These are phyloP conservation scores for Deilephila porcellus DNA, from an alignment of 2,888 invertebrate species.

Conservation along the genomic window DNA sequence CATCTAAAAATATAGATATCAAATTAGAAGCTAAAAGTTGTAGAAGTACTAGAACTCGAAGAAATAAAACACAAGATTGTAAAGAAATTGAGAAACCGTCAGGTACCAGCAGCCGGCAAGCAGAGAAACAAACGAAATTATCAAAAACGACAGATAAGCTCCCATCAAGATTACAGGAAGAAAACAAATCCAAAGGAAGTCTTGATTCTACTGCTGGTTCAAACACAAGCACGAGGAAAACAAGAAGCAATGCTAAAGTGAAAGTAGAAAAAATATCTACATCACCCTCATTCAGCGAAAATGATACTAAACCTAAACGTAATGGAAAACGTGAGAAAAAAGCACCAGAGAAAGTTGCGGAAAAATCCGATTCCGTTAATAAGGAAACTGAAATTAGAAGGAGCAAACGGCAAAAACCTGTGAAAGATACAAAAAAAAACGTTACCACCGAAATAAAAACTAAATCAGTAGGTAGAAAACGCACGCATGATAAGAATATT, in stretches of 20 bases:
- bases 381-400: conserved; percentile 57
- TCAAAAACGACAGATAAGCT: conserved; percentile 34
- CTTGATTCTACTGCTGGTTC: not conserved
- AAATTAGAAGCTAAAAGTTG: not conserved
- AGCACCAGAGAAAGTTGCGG: conserved; percentile 33
- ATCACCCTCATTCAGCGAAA: conserved; percentile 9
- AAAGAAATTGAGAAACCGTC: not conserved
- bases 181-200: not conserved
- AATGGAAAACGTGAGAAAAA: conserved; percentile 32
- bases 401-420: conserved; percentile 60
- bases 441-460: conserved; percentile 39
- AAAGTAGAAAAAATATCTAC: conserved; percentile 37
- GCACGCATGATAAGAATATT: conserved; percentile 59
- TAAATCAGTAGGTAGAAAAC: conserved; percentile 47
- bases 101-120: conserved; percentile 30
- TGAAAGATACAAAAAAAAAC: conserved; percentile 47
- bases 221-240: conserved; percentile 34
- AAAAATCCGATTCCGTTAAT: conserved; percentile 33
- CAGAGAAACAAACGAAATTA: conserved; percentile 24
- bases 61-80: not conserved
- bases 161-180: conserved; percentile 7
- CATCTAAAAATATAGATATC: not conserved
- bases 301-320: conserved; percentile 38
- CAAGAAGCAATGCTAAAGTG: conserved; percentile 42
- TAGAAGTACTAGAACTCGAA: not conserved